Conservation (phyloP, 1,140 invertebrate species). For the Drosophila repleta region DNA sequence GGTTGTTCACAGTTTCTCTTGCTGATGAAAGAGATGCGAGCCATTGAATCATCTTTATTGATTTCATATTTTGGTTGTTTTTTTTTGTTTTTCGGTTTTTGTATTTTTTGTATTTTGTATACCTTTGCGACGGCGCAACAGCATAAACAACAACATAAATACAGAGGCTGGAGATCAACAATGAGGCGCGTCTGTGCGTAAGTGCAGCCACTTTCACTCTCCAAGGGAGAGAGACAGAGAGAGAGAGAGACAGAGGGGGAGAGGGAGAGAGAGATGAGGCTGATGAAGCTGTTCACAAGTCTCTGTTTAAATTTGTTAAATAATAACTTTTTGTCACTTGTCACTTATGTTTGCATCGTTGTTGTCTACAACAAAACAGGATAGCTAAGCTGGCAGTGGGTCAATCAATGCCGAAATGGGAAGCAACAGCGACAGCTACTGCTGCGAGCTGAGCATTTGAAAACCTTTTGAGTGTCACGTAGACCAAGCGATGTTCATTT, state of each 20-base stretch:
- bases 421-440: neutral
- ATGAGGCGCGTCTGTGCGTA: conserved; percentile 68
- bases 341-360: conserved; percentile 18
- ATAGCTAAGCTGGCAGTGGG: conserved; percentile 5
- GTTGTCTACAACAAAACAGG: neutral
- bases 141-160: conserved; percentile 52
- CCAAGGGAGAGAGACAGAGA: neutral
- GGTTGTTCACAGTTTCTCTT: conserved; percentile 45
- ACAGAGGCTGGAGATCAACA: conserved; percentile 59
- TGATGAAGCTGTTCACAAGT: neutral
- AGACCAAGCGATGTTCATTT: conserved; percentile 48
- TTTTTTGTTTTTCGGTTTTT: conserved; percentile 18
- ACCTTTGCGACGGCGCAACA: conserved; percentile 28
- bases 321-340: conserved; percentile 64
- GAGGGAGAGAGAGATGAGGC: neutral
- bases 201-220: conserved; percentile 75
- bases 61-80: conserved; percentile 70
- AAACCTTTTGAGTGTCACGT: conserved; percentile 71
- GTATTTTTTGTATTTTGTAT: neutral
- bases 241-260: neutral
- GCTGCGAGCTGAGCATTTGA: neutral
- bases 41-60: conserved; percentile 81
- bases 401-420: conserved; percentile 18
- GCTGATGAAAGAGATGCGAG: conserved; percentile 72
- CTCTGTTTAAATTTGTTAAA: conserved; percentile 68